Percentiles rank a stretch among this genome's conserved stretches.
phyloP scores from a whole-genome alignment of 2,797 vertebrate species.

The Melanotaenia nigrans region DNA sequence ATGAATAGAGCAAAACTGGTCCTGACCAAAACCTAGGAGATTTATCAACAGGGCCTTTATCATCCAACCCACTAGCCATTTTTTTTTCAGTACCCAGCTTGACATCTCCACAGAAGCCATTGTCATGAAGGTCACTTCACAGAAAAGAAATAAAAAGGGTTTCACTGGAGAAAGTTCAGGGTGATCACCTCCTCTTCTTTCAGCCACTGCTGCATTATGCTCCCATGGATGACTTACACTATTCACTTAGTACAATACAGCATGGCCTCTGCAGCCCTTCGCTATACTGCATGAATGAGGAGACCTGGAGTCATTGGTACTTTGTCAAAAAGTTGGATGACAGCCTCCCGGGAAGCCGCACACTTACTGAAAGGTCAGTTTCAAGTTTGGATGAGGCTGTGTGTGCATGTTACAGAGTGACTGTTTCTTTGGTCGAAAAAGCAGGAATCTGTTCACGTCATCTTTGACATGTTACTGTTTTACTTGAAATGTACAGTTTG shows the following conservation, averaged over 20 bases:
- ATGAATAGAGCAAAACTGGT: conserved; percentile 25
- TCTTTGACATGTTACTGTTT: neutral
- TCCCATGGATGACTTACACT: conserved; percentile 50
- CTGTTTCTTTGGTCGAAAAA: conserved; percentile 11
- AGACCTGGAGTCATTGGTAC: conserved; percentile 47
- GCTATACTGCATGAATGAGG: conserved; percentile 50
- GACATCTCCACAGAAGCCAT: conserved; percentile 51
- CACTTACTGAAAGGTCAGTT: conserved; percentile 52
- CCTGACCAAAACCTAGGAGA: conserved; percentile 26
- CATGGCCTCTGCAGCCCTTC: conserved; percentile 47
- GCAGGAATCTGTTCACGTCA: neutral
- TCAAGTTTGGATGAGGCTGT: conserved; percentile 11
- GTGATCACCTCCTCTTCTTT: conserved; percentile 55
- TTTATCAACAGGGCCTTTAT: conserved; percentile 57
- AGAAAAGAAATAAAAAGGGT: conserved; percentile 57
- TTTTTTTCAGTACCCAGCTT: conserved; percentile 54
- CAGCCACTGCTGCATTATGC: conserved; percentile 52
- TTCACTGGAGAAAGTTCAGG: conserved; percentile 68
- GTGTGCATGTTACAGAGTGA: neutral
- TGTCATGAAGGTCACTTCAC: conserved; percentile 70
- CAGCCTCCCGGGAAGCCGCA: conserved; percentile 40
- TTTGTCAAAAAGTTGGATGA: conserved; percentile 51
- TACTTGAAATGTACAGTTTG: neutral
- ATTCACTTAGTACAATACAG: conserved; percentile 61
- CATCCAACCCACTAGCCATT: conserved; percentile 37